These are phyloP conservation scores for Neodontobutis hainanensis DNA, from an alignment of 2,113 vertebrate genomes.

Conservation along the genomic window DNA sequence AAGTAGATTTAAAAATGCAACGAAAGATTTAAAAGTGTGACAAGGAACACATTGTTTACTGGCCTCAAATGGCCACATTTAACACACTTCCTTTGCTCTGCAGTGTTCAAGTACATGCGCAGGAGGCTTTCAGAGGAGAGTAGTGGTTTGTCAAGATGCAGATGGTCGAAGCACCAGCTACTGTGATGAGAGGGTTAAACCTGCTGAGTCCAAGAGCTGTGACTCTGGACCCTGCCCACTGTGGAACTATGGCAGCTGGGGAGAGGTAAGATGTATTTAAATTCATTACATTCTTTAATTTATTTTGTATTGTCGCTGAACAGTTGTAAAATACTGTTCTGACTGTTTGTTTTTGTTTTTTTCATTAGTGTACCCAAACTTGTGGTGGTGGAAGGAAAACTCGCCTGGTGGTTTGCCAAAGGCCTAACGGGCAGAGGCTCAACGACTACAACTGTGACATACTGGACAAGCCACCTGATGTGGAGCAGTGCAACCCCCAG, in stretches of 20 bases:
- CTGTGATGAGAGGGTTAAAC: constrained; percentile 86
- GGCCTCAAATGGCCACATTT: neutral
- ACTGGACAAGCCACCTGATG: constrained; percentile 86
- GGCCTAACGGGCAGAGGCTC: constrained; percentile 85
- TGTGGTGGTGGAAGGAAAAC: constrained; percentile 91
- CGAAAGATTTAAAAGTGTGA: too few relatives aligned
- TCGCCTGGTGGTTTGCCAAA: constrained; percentile 91
- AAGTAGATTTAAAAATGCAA: too few relatives aligned
- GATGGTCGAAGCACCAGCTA: constrained; percentile 84
- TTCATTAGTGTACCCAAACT: constrained; percentile 87
- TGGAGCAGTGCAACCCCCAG: constrained; percentile 87
- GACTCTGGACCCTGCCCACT: constrained; percentile 90
- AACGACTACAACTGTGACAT: constrained; percentile 91
- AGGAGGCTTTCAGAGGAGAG: constrained; percentile 88
- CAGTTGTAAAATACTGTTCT: neutral
- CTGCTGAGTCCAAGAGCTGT: constrained; percentile 86
- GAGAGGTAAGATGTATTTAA: constrained; percentile 85
- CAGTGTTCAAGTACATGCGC: constrained; percentile 96
- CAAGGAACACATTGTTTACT: too few relatives aligned
- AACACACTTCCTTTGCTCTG: constrained; percentile 13
- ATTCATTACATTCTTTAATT: too few relatives aligned
- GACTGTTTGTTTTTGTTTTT: neutral
- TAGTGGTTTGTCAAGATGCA: constrained; percentile 93
- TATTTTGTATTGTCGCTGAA: too few relatives aligned
- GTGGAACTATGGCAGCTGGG: constrained; percentile 94